phyloP scores from a whole-genome alignment of 2,888 invertebrate species.

The Mythimna lalbum region DNA sequence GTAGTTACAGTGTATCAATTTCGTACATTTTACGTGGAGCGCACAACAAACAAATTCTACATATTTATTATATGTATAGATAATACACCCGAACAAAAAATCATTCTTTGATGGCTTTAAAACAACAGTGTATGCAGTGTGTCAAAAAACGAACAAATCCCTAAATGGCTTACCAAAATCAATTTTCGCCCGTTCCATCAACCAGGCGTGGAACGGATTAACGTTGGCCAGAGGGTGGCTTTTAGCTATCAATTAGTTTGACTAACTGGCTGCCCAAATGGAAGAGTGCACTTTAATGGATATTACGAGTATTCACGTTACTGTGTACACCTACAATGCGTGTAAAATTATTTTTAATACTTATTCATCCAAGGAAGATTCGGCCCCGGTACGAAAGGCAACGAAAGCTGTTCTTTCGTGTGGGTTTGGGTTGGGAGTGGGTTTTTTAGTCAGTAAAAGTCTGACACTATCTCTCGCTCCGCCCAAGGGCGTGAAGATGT shows the following conservation, averaged over 20 bases:
- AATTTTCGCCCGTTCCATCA: conserved; percentile 25
- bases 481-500: too few species aligned
- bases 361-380: too few species aligned
- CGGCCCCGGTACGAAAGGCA: too few species aligned
- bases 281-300: conserved; percentile 28
- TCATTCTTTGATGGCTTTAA: not conserved
- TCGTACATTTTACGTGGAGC: too few species aligned
- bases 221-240: conserved; percentile 36
- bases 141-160: not conserved
- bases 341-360: not conserved
- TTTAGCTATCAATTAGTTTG: conserved; percentile 41
- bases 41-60: too few species aligned
- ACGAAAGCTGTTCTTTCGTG: too few species aligned
- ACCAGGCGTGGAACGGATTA: conserved; percentile 42
- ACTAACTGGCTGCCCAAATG: conserved; percentile 15
- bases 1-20: too few species aligned
- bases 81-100: not conserved
- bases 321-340: not conserved
- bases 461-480: too few species aligned
- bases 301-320: not conserved
- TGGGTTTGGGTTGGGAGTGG: too few species aligned
- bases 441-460: too few species aligned
- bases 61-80: too few species aligned
- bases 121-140: not conserved
- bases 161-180: conserved; percentile 22